Base-by-base conservation (phyloP, 2,797 vertebrate genomes). In the Amphiprion clarkii region DNA sequence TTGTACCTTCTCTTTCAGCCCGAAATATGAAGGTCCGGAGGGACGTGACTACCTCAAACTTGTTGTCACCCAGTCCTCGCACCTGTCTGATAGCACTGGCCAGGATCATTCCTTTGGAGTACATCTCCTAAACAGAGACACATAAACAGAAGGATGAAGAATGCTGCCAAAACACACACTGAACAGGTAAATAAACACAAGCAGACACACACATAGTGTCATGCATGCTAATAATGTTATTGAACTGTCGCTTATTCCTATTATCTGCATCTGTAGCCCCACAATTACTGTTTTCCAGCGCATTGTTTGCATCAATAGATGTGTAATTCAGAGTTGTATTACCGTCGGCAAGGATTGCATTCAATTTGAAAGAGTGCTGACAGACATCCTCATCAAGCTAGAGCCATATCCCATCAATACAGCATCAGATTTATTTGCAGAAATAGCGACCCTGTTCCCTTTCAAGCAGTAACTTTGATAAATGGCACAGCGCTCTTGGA, bases 101-200 rank as follows among this genome's bases (percentile, higher is more conserved):
- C 54, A 96, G 94, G 78, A 99, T 95, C 91, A 98, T 95, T 68
- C 98, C 98, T 92, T 98, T 99, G 33, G 98, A 98, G 88, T 98
- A 99, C 87, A 98, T 96, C 87, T 99, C 98, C 98, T 99, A 67
- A 53, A 81, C 51, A 80, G 36, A 78, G 9, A 73, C 0, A 75
- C 6, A 72, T 5, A 71, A n/a, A 66, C 9, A 74, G 0, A 56
- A 14, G 25, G 42, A 84, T 59, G 3, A 8, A 53, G 49, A 53
- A 44, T 3, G 5, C 27, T n/a, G 23, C 9, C 8, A 17, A 57
- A 44, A 57, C 52, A 31, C 12, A 42, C n/a, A 21, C 6, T 17
- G 12, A 21, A 64, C 25, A 53, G 6, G 5, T n/a, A 1, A 16
- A 68, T 17, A 52, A 66, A 82, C 48, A 53, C 67, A 52, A 21